These are phyloP conservation scores for Anarrhichthys ocellatus DNA, from an alignment of 2,113 vertebrate genomes.

Conservation along the genomic window DNA sequence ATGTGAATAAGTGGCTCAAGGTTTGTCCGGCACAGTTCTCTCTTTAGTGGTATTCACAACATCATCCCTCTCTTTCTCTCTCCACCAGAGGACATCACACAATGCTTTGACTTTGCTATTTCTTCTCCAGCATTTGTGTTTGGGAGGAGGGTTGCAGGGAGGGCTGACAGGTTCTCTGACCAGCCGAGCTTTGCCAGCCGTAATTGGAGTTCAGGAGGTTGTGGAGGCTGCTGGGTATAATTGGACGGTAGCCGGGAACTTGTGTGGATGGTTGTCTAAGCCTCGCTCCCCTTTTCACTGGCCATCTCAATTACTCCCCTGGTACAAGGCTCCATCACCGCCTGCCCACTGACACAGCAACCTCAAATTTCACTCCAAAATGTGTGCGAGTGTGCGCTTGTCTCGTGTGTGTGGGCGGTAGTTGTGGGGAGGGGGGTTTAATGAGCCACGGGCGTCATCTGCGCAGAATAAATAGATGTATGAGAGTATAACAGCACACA, in stretches of 20 bases:
- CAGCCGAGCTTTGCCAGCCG: conserved; percentile 63
- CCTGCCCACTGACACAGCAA: conserved; percentile 51
- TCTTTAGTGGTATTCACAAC: conserved; percentile 14
- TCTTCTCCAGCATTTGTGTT: conserved; percentile 45
- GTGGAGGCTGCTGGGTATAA: conserved; percentile 72
- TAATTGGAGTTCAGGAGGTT: conserved; percentile 81
- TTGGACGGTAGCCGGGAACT: conserved; percentile 76
- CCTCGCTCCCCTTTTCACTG: conserved; percentile 57
- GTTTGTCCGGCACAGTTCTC: not conserved
- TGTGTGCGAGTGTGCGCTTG: not conserved
- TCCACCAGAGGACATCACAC: conserved; percentile 56
- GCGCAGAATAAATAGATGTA: conserved; percentile 31
- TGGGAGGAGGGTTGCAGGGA: not conserved
- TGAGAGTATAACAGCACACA: conserved; percentile 12
- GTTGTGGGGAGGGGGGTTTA: conserved; percentile 18
- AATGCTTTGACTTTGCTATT: conserved; percentile 73
- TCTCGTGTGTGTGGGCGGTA: conserved; percentile 16
- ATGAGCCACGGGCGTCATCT: conserved; percentile 38
- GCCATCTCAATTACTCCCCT: conserved; percentile 76
- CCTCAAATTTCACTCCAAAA: conserved; percentile 51
- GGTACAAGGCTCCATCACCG: conserved; percentile 57
- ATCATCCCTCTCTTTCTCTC: not conserved
- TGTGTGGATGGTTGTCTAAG: conserved; percentile 66
- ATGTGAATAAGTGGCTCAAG: conserved; percentile 1
- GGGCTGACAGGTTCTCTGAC: conserved; percentile 76